Percentiles rank a stretch among this genome's conserved stretches.
These are phyloP conservation scores for Lutraria lutraria DNA, from an alignment of 2,888 invertebrate genomes.

Conservation along the genomic window DNA sequence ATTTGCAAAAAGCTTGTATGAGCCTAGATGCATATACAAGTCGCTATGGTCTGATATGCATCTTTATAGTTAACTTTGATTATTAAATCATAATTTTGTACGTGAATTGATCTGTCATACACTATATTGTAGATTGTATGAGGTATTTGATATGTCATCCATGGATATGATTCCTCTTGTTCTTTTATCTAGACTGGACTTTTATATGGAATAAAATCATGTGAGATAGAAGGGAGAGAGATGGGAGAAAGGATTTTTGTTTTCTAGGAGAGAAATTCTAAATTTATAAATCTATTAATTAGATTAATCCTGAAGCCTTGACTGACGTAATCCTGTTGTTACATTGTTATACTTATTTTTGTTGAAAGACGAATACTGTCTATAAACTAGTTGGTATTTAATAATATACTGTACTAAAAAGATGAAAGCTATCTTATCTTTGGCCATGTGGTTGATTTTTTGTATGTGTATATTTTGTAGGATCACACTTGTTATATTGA, in stretches of 20 bases:
- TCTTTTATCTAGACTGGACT: not conserved
- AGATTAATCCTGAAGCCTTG: slow-evolving; percentile 54
- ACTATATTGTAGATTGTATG: too few species aligned
- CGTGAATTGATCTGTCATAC: too few species aligned
- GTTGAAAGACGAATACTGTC: slow-evolving; percentile 50
- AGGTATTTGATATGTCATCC: too few species aligned
- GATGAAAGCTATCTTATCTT: not conserved
- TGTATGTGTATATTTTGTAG: not conserved
- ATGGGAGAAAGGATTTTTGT: slow-evolving; percentile 29
- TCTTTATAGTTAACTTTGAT: too few species aligned
- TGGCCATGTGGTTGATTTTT: not conserved
- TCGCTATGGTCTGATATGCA: too few species aligned
- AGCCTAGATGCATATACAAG: too few species aligned
- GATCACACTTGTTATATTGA: not conserved
- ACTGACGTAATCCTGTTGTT: slow-evolving; percentile 40
- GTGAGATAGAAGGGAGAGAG: slow-evolving; percentile 51
- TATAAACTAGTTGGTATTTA: slow-evolving; percentile 37
- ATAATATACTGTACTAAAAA: not conserved
- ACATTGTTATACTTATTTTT: slow-evolving; percentile 11
- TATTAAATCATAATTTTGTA: too few species aligned
- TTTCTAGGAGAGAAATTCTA: slow-evolving; percentile 37
- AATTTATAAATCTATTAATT: not conserved
- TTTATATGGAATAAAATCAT: slow-evolving; percentile 8
- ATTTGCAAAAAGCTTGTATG: not conserved
- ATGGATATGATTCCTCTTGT: not conserved